phyloP scores from a whole-genome alignment of 2,888 invertebrate species.

The Sarcophaga variegata region DNA sequence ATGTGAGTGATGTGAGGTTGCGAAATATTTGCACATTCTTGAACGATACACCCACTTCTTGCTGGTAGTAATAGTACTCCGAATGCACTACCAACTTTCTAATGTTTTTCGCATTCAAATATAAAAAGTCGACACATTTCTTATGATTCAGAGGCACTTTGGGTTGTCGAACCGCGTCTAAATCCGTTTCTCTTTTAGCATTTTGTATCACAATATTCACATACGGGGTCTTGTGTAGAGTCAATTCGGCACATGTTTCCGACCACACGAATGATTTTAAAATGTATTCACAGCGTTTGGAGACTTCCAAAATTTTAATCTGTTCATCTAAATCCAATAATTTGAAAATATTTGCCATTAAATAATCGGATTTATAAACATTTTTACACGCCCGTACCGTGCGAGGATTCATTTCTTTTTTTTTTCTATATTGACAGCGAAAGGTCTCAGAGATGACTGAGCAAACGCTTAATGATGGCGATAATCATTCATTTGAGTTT shows the following conservation, averaged over 20 bases:
- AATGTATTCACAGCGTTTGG: constrained; percentile 41
- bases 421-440: background rate
- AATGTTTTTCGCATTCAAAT: constrained; percentile 48
- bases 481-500: no score
- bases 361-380: constrained; percentile 46
- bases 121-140: constrained; percentile 36
- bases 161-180: background rate
- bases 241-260: constrained; percentile 28
- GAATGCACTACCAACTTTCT: constrained; percentile 25
- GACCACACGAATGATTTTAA: constrained; percentile 47
- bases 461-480: no score
- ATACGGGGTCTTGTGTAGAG: constrained; percentile 54
- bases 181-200: background rate
- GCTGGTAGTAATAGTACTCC: constrained; percentile 42
- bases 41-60: constrained; percentile 43
- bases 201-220: constrained; percentile 37
- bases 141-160: constrained; percentile 42
- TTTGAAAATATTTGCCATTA: constrained; percentile 54
- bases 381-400: constrained; percentile 8
- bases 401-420: constrained; percentile 3
- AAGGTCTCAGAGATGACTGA: constrained; percentile 3
- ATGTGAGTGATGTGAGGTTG: constrained; percentile 47
- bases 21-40: constrained; percentile 45
- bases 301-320: constrained; percentile 22
- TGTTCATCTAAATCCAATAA: constrained; percentile 53